Percentiles rank a stretch among this genome's conserved stretches.
Conservation (phyloP, 2,888 invertebrate species). For the Aphidius colemani region DNA sequence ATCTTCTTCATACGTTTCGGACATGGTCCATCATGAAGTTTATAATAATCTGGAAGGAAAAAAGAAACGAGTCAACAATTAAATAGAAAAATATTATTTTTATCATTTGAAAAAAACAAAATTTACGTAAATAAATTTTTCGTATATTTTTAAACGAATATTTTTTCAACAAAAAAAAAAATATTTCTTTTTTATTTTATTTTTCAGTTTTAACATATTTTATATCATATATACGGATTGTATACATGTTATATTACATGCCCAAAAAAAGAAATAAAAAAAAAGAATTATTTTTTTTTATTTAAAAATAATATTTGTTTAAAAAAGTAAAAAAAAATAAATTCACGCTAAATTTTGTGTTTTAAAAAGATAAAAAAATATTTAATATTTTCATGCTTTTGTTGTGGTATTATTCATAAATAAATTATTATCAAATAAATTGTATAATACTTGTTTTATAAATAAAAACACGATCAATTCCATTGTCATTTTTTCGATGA, state of each 20-base stretch:
- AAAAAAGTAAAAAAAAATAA: constrained; percentile 1
- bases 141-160: background rate
- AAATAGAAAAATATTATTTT: background rate
- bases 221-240: too few species aligned
- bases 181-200: background rate
- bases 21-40: constrained; percentile 49
- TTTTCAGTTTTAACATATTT: too few species aligned
- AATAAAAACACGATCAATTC: constrained; percentile 30
- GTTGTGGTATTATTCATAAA: too few species aligned
- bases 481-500: constrained; percentile 33
- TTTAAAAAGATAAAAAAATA: background rate
- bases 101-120: too few species aligned
- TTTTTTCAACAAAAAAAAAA: background rate
- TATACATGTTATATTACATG: too few species aligned
- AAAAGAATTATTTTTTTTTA: too few species aligned
- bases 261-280: too few species aligned
- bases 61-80: background rate
- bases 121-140: too few species aligned
- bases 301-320: too few species aligned
- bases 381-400: background rate
- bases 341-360: background rate
- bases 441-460: constrained; percentile 23
- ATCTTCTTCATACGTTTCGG: constrained; percentile 13
- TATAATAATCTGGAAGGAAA: constrained; percentile 49
- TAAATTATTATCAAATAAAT: too few species aligned